These are phyloP conservation scores for Ichneumon xanthorius DNA, from an alignment of 2,888 invertebrate species.

Conservation along the genomic window DNA sequence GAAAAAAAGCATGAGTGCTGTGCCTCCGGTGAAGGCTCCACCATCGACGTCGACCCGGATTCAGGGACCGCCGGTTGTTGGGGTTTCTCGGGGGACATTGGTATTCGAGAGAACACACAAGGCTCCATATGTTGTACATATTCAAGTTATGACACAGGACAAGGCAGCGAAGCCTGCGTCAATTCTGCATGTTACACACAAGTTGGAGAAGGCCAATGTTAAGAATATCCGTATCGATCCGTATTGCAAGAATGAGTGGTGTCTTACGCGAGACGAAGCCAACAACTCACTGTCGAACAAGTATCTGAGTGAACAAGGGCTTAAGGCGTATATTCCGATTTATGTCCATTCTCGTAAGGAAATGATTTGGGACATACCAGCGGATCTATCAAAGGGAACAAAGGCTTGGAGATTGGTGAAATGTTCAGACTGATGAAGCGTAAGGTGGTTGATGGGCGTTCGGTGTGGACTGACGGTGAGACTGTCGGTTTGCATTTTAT, in stretches of 20 bases:
- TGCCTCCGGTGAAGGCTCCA: no score
- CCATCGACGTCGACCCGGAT: no score
- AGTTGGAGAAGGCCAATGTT: slow-evolving; percentile 19
- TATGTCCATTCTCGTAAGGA: not conserved
- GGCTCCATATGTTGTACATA: slow-evolving; percentile 16
- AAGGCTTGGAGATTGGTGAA: no score
- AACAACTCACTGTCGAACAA: slow-evolving; percentile 6
- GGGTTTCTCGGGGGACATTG: not conserved
- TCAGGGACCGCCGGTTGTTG: not conserved
- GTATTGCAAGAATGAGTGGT: slow-evolving; percentile 31
- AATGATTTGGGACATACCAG: slow-evolving; percentile 13
- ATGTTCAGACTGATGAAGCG: no score
- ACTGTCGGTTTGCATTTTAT: no score
- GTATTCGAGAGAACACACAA: not conserved
- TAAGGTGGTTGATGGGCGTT: no score
- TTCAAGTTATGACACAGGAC: not conserved
- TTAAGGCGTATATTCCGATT: not conserved
- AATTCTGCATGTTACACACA: slow-evolving; percentile 22
- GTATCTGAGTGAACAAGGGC: not conserved
- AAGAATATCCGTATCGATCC: slow-evolving; percentile 31
- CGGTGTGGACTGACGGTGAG: no score
- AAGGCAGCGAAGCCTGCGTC: slow-evolving; percentile 1
- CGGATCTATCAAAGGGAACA: not conserved
- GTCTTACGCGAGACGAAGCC: slow-evolving; percentile 19
- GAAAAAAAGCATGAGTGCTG: no score